Conservation (phyloP, 2,888 invertebrate species). For the Catocala sponsa region DNA sequence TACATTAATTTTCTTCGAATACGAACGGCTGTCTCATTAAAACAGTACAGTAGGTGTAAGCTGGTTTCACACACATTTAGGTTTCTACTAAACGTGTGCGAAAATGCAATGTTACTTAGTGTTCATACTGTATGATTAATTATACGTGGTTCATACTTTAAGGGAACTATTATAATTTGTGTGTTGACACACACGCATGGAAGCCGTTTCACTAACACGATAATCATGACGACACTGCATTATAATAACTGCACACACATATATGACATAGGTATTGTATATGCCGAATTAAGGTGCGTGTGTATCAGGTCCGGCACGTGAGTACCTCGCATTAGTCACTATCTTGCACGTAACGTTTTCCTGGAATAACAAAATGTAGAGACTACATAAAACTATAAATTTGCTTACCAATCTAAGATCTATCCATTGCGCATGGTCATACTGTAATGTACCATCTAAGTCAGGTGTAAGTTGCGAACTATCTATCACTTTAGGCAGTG, state of each 20-base stretch:
- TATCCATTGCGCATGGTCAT: slow-evolving; percentile 99
- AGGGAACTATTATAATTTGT: slow-evolving; percentile 30
- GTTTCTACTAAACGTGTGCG: slow-evolving; percentile 14
- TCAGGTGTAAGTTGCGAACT: slow-evolving; percentile 97
- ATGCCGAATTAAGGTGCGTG: neutral
- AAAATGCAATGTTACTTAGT: slow-evolving; percentile 1
- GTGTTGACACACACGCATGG: slow-evolving; percentile 27
- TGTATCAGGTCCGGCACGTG: neutral
- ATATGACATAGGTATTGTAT: slow-evolving; percentile 1
- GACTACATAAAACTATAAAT: slow-evolving; percentile 14
- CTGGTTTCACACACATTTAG: slow-evolving; percentile 15
- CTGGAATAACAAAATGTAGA: slow-evolving; percentile 24
- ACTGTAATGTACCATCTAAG: slow-evolving; percentile 97
- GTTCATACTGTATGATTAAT: slow-evolving; percentile 7
- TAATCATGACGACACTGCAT: slow-evolving; percentile 36
- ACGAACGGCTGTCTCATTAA: slow-evolving; percentile 23
- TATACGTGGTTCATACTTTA: slow-evolving; percentile 15
- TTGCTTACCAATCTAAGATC: slow-evolving; percentile 93
- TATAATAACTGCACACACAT: slow-evolving; percentile 13
- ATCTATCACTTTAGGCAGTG: slow-evolving; percentile 97
- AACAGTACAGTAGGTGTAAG: slow-evolving; percentile 18
- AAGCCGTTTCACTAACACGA: slow-evolving; percentile 34
- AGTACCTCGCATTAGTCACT: slow-evolving; percentile 33
- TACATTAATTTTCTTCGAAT: slow-evolving; percentile 27
- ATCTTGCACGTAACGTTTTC: slow-evolving; percentile 29